phyloP scores from a whole-genome alignment of 2,888 invertebrate species.

The Drosophila limbata region DNA sequence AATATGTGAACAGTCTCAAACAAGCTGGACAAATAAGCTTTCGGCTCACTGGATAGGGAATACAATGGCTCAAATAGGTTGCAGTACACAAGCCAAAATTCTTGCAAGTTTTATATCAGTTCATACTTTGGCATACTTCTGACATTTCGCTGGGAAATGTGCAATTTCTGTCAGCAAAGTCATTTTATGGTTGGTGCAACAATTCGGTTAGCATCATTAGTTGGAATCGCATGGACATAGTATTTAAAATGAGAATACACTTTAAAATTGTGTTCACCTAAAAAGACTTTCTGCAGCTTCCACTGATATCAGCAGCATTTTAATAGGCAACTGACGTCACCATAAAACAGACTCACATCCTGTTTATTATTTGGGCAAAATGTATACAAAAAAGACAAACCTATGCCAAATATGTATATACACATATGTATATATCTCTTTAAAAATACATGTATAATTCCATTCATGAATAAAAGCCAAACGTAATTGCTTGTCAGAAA shows the following conservation, averaged over 20 bases:
- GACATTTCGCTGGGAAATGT: slow-evolving; percentile 6
- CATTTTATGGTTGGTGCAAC: slow-evolving; percentile 11
- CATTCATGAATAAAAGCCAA: slow-evolving; percentile 68
- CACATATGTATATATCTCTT: slow-evolving; percentile 16
- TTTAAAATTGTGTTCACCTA: neutral
- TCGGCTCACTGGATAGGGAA: neutral
- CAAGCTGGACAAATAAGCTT: neutral
- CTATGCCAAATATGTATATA: slow-evolving; percentile 12
- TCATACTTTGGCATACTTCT: neutral
- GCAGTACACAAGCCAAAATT: neutral
- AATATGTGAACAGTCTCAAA: too few relatives aligned
- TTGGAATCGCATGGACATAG: neutral
- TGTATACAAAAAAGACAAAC: slow-evolving; percentile 38
- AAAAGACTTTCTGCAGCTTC: slow-evolving; percentile 32
- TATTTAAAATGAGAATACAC: neutral
- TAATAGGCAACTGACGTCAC: slow-evolving; percentile 59
- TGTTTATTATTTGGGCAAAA: slow-evolving; percentile 69
- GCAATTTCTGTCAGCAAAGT: neutral
- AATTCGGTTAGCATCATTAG: slow-evolving; percentile 13
- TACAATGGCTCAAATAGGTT: neutral
- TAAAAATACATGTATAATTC: slow-evolving; percentile 45
- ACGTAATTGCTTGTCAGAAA: slow-evolving; percentile 57
- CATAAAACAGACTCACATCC: slow-evolving; percentile 57
- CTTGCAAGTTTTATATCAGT: neutral
- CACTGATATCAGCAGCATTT: slow-evolving; percentile 29